A percentile compares a stretch with the other conserved stretches of the same genome.
phyloP scores from a whole-genome alignment of 1,140 invertebrate genomes.

The Bombyx mandarina region DNA sequence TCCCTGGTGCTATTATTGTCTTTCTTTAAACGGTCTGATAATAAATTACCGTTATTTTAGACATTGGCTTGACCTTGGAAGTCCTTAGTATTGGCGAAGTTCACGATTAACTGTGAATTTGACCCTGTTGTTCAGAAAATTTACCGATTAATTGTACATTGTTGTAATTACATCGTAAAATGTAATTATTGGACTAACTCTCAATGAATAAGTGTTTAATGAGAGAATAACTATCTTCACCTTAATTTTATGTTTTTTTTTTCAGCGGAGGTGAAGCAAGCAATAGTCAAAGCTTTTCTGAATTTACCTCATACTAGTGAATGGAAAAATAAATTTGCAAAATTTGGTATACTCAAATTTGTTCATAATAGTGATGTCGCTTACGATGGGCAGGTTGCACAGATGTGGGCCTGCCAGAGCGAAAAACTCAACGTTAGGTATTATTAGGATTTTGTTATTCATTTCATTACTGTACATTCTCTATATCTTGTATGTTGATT shows the following conservation, averaged over 20 bases:
- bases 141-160: too few relatives aligned
- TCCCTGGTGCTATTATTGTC: too few relatives aligned
- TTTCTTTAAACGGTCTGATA: too few relatives aligned
- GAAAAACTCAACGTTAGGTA: constrained; percentile 70
- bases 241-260: constrained; percentile 2
- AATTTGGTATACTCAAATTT: constrained; percentile 71
- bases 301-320: constrained; percentile 51
- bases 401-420: constrained; percentile 69
- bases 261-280: constrained; percentile 65
- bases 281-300: constrained; percentile 57
- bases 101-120: too few relatives aligned
- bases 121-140: too few relatives aligned
- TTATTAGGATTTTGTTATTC: constrained; percentile 69
- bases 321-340: constrained; percentile 66
- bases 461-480: constrained; percentile 60
- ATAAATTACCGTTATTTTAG: too few relatives aligned
- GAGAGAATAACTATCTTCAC: too few relatives aligned
- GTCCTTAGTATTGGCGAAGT: too few relatives aligned
- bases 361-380: constrained; percentile 57
- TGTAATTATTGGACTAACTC: too few relatives aligned
- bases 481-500: constrained; percentile 63
- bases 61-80: too few relatives aligned
- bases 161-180: too few relatives aligned
- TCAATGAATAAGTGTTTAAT: too few relatives aligned
- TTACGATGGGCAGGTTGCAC: constrained; percentile 68